A percentile compares a stretch with the other conserved stretches of the same genome.
Evolutionary conservation across 2,797 vertebrate species (phyloP).

Genomic region (Urosaurus nigricauda): DNA sequence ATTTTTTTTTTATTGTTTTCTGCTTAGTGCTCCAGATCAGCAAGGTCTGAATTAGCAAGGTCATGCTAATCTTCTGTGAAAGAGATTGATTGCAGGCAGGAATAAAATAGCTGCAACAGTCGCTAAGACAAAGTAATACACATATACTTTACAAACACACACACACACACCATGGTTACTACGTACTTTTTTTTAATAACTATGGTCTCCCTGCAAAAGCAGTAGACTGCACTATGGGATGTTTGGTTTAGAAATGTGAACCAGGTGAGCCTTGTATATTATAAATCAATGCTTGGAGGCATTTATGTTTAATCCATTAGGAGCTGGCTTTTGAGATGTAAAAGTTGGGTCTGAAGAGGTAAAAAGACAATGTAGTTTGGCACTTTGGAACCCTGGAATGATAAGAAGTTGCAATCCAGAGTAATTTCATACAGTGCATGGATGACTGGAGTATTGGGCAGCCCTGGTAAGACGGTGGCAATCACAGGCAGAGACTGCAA

Average conservation of each 20-base stretch:
- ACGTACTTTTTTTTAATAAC: slow-evolving; percentile 44
- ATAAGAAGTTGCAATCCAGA: accelerated
- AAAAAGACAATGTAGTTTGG: neutral
- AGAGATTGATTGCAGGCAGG: neutral
- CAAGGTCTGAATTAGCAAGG: neutral
- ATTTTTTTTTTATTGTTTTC: slow-evolving; percentile 2
- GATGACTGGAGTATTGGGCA: neutral
- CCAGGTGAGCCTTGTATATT: slow-evolving; percentile 63
- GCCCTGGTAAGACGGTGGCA: no score
- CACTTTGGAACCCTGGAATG: neutral
- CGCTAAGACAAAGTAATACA: neutral
- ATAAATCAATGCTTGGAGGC: slow-evolving; percentile 38
- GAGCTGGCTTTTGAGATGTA: slow-evolving; percentile 40
- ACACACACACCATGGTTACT: neutral
- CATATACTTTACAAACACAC: neutral
- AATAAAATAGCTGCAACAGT: neutral
- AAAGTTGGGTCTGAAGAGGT: slow-evolving; percentile 1
- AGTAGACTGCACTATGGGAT: slow-evolving; percentile 56
- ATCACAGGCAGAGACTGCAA: no score
- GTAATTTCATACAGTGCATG: neutral
- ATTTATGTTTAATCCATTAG: slow-evolving; percentile 63
- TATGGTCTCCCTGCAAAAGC: slow-evolving; percentile 57
- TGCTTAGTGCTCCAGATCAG: neutral
- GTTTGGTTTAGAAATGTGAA: slow-evolving; percentile 80
- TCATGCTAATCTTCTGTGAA: neutral